Conservation (phyloP, 2,113 vertebrate species). For the Cryptotis parvus region DNA sequence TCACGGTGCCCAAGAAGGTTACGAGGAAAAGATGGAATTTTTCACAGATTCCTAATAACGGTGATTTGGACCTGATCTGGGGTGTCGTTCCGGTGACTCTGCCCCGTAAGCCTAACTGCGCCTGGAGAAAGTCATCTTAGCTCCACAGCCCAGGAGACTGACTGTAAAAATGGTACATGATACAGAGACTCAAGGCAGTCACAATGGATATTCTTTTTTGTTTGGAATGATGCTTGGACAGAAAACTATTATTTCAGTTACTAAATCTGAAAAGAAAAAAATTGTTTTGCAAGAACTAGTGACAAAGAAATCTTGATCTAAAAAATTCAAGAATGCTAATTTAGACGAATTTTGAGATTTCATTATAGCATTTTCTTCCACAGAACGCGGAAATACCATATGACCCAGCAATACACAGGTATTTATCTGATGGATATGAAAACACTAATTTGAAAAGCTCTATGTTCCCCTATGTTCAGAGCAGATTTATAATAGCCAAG, state of each 20-base stretch:
- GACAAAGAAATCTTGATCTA: constrained; percentile 9
- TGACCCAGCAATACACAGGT: too few relatives aligned
- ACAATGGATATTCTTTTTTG: neutral
- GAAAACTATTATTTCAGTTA: neutral
- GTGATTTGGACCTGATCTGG: neutral
- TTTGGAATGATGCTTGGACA: neutral
- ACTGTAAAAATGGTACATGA: neutral
- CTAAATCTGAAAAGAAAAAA: constrained; percentile 47
- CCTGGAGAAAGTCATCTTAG: neutral
- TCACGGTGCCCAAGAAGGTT: neutral
- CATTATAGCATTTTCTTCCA: constrained; percentile 4
- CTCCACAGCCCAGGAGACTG: neutral
- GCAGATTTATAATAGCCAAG: too few relatives aligned
- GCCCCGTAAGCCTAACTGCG: neutral
- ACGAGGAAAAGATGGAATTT: neutral
- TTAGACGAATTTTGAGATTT: neutral
- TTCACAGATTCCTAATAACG: constrained; percentile 3
- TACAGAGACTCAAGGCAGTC: neutral
- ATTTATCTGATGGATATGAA: too few relatives aligned
- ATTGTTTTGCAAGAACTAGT: constrained; percentile 14
- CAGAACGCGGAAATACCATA: neutral
- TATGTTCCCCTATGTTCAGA: too few relatives aligned
- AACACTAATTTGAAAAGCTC: too few relatives aligned
- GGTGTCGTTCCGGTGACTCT: neutral
- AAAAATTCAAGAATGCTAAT: constrained; percentile 46